Evolutionary conservation across 2,113 vertebrate species (phyloP).

Genomic region (Gambusia affinis): DNA sequence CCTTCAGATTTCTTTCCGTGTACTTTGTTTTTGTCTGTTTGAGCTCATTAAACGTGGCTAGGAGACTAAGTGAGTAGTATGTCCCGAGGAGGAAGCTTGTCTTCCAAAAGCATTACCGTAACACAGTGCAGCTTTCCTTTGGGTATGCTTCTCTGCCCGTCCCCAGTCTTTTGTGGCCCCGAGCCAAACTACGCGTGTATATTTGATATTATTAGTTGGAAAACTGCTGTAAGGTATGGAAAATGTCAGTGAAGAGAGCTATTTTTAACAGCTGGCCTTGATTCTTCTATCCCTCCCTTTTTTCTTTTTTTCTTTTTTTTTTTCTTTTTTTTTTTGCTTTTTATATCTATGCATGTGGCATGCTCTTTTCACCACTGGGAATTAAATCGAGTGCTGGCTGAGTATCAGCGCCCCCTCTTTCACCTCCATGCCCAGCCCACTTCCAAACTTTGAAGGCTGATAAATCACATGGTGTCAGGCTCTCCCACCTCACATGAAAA

Average conservation of each 20-base stretch:
- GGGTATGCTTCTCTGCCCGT: slow-evolving; percentile 52
- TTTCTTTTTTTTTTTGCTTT: slow-evolving; percentile 1
- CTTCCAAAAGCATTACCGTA: slow-evolving; percentile 71
- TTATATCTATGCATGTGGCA: background rate
- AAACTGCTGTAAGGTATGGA: slow-evolving; percentile 74
- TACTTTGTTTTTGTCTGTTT: slow-evolving; percentile 55
- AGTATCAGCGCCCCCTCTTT: slow-evolving; percentile 27
- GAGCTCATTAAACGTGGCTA: slow-evolving; percentile 65
- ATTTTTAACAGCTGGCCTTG: slow-evolving; percentile 75
- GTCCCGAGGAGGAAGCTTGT: slow-evolving; percentile 63
- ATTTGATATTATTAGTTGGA: slow-evolving; percentile 78
- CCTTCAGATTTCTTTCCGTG: slow-evolving; percentile 17
- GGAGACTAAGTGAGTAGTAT: slow-evolving; percentile 56
- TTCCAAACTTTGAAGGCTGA: slow-evolving; percentile 28
- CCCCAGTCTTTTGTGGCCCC: slow-evolving; percentile 53
- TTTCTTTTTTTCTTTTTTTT: slow-evolving; percentile 2
- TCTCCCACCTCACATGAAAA: slow-evolving; percentile 12
- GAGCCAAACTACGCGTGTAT: slow-evolving; percentile 55
- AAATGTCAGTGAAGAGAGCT: slow-evolving; percentile 69
- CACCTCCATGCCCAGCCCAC: slow-evolving; percentile 11
- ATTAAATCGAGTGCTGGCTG: slow-evolving; percentile 26
- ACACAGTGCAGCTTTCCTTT: slow-evolving; percentile 54
- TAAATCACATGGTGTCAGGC: slow-evolving; percentile 29
- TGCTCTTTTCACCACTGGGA: slow-evolving; percentile 6
- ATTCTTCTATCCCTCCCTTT: slow-evolving; percentile 35